phyloP scores from a whole-genome alignment of 2,888 invertebrate species.

The Phaonia tiefii region DNA sequence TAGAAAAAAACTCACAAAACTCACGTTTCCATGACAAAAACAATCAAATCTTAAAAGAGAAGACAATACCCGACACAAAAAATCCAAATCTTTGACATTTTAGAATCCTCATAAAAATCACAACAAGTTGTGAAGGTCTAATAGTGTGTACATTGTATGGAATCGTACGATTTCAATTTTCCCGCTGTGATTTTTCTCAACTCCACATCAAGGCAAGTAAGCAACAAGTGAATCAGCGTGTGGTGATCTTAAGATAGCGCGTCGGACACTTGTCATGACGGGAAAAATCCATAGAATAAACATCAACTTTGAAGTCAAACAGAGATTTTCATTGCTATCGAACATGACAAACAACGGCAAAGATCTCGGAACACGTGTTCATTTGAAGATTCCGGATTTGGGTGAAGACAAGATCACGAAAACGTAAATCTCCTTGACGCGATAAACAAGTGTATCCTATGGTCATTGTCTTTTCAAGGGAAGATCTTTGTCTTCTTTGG shows the following conservation, averaged over 20 bases:
- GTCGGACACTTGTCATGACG: conserved; percentile 1
- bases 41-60: not conserved
- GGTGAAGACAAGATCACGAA: not conserved
- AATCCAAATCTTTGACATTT: conserved; percentile 21
- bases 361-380: conserved; percentile 48
- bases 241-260: not conserved
- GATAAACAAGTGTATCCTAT: conserved; percentile 43
- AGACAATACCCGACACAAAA: conserved; percentile 5
- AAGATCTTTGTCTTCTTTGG: not conserved
- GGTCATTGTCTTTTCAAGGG: conserved; percentile 14
- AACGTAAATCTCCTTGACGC: conserved; percentile 3
- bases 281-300: conserved; percentile 14
- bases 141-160: too few species aligned
- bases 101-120: conserved; percentile 46
- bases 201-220: too few species aligned
- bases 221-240: conserved; percentile 52
- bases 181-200: conserved; percentile 49
- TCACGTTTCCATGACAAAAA: conserved; percentile 30
- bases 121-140: conserved; percentile 45
- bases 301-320: conserved; percentile 37
- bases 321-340: conserved; percentile 24
- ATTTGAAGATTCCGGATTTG: not conserved
- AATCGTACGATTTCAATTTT: conserved; percentile 25
- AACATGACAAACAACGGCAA: not conserved
- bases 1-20: conserved; percentile 15